These are phyloP conservation scores for Rhincodon typus DNA, from an alignment of 2,797 vertebrate species.

Conservation along the genomic window DNA sequence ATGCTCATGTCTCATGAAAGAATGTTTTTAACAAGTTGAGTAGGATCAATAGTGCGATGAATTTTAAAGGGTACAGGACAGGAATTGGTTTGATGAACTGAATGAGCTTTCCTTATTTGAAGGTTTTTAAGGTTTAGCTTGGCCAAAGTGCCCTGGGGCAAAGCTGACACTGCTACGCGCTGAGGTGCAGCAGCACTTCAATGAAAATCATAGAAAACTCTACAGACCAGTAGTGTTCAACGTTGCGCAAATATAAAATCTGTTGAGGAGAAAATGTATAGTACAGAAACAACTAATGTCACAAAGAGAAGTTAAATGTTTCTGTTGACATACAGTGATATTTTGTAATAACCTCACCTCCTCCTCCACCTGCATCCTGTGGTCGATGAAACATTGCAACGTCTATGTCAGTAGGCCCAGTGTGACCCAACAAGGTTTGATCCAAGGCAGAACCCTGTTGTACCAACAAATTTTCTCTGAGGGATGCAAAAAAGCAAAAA, in stretches of 20 bases:
- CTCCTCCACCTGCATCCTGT: slow-evolving; percentile 72
- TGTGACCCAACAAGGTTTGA: slow-evolving; percentile 74
- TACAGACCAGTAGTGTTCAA: background rate
- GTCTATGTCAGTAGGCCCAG: slow-evolving; percentile 88
- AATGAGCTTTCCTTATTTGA: background rate
- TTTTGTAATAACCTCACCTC: slow-evolving; percentile 35
- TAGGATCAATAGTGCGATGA: background rate
- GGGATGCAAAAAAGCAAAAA: slow-evolving; percentile 39
- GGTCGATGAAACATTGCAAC: slow-evolving; percentile 91
- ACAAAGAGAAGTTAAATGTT: background rate
- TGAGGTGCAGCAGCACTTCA: background rate
- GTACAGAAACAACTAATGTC: background rate
- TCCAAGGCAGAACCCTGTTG: slow-evolving; percentile 76
- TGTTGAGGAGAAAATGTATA: background rate
- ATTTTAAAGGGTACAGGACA: background rate
- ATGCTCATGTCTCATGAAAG: too few relatives aligned
- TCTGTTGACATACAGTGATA: background rate
- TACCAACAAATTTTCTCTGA: slow-evolving; percentile 79
- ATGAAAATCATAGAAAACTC: background rate
- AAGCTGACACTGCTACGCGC: background rate
- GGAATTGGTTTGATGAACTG: background rate
- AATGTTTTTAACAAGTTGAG: too few relatives aligned
- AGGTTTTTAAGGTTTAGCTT: background rate
- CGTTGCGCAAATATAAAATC: background rate
- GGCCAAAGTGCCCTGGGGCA: background rate